Percentiles rank a stretch among this genome's conserved stretches.
Evolutionary conservation across 2,797 vertebrate genomes (phyloP).

Genomic region (Rousettus madagascariensis): DNA sequence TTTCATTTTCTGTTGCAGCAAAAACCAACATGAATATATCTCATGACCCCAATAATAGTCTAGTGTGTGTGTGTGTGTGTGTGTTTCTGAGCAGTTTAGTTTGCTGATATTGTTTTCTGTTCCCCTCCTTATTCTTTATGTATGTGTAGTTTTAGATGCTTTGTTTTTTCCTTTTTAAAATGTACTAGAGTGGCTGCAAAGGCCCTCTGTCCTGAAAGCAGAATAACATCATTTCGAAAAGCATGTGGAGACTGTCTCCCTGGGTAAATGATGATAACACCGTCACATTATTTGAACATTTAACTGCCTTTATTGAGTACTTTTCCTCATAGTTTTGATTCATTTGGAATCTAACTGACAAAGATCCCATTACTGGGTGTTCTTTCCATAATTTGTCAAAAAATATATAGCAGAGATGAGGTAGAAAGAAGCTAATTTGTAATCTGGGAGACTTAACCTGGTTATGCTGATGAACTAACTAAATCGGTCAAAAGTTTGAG

Average conservation of each 20-base stretch:
- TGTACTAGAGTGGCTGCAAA: conserved; percentile 44
- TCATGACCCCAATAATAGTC: not conserved
- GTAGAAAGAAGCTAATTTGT: conserved; percentile 82
- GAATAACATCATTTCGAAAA: conserved; percentile 77
- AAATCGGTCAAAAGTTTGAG: conserved; percentile 78
- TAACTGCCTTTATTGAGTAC: conserved; percentile 84
- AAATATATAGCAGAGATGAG: conserved; percentile 76
- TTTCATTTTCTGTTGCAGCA: not conserved
- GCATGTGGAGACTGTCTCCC: conserved; percentile 79
- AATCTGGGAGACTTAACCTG: conserved; percentile 82
- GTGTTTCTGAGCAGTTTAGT: not conserved
- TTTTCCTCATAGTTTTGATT: conserved; percentile 86
- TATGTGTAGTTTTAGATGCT: not conserved
- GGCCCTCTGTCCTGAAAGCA: conserved; percentile 62
- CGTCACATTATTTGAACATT: conserved; percentile 86
- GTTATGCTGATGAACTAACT: conserved; percentile 78
- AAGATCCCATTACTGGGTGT: conserved; percentile 80
- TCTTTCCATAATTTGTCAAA: conserved; percentile 86
- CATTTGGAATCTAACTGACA: conserved; percentile 85
- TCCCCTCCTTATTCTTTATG: not conserved
- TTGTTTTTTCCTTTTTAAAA: conserved; percentile 47
- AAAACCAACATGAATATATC: not conserved
- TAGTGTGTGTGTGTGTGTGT: not conserved
- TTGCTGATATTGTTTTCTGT: not conserved
- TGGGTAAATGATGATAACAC: conserved; percentile 81